These are phyloP conservation scores for Portevinia maculata DNA, from an alignment of 2,888 invertebrate species.

Conservation along the genomic window DNA sequence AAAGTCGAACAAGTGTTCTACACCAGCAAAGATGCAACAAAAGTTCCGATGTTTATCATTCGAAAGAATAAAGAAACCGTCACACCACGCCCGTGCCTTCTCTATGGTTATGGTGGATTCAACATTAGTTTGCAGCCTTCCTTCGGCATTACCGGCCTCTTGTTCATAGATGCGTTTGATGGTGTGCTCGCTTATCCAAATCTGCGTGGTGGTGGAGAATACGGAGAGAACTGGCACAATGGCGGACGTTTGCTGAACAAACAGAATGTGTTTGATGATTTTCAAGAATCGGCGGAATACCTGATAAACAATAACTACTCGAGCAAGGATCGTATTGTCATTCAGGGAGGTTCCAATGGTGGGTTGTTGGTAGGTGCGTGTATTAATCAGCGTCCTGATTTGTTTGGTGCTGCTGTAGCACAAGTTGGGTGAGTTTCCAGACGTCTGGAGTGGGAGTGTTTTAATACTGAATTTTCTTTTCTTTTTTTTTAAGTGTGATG, in stretches of 20 bases:
- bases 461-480: neutral
- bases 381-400: conserved; percentile 96
- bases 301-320: conserved; percentile 93
- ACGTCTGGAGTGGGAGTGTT: neutral
- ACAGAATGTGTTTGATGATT: conserved; percentile 99
- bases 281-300: conserved; percentile 95
- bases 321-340: conserved; percentile 88
- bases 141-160: conserved; percentile 93
- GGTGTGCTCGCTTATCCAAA: conserved; percentile 96
- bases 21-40: conserved; percentile 94
- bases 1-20: conserved; percentile 96
- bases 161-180: conserved; percentile 94
- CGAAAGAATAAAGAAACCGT: conserved; percentile 85
- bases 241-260: conserved; percentile 95
- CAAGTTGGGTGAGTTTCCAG: conserved; percentile 91
- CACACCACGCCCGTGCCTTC: conserved; percentile 88
- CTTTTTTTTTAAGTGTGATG: conserved; percentile 88
- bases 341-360: conserved; percentile 98
- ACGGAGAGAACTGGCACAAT: conserved; percentile 98
- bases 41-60: conserved; percentile 97
- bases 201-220: conserved; percentile 98
- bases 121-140: conserved; percentile 95
- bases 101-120: conserved; percentile 99
- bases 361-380: conserved; percentile 97
- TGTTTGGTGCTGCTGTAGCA: conserved; percentile 95